Evolutionary conservation across 1,140 invertebrate genomes (phyloP), one percentile per base, ranked within the genome.

Genomic region (Mactra quadrangularis): DNA sequence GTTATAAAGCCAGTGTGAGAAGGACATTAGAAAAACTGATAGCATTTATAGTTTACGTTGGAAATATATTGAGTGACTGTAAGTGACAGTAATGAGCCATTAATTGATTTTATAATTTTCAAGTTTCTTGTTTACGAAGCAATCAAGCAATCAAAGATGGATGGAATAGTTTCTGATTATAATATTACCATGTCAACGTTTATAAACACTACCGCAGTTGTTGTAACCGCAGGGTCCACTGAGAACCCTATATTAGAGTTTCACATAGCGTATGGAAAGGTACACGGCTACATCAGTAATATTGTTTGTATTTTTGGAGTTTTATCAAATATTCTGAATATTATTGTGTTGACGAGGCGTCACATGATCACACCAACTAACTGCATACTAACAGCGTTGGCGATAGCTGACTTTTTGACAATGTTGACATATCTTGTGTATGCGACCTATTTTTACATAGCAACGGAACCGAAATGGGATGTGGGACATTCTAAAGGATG

Each of bases 391-490:
- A 98, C 97, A 74, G 95, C 95, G 55, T 93, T 98, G 45, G 97
- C 97, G 0, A 95, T 97, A 0, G 95, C 96, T 9, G 97, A 98
- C 89, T 95, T 97, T 92, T 94, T 98, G 77, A 96, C 97, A 11
- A 98, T 98, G 96, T 90, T 96, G 22, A 96, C 97, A 84, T 98
- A 98, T 87, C 95, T 97, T 60, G 96, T 96, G 0, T 97, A 96
- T 90, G 95, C 96, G 0, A 94, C 95, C 52, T 97, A 97, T 89
- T 86, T 91, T 25, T 91, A 91, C 78, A 91, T 92, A 47, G 66
- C 89, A 19, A 87, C 82, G 6, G 71, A 71, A 66, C 87, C 86
- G 19, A 66, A 77, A 13, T 71, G 79, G 7, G 71, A 41, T 25
- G 50, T 82, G 15, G 55, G 74, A 47, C 90, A 91, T 79, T 75